Evolutionary conservation across 2,888 invertebrate genomes (phyloP).

Genomic region (Amiota minor): DNA sequence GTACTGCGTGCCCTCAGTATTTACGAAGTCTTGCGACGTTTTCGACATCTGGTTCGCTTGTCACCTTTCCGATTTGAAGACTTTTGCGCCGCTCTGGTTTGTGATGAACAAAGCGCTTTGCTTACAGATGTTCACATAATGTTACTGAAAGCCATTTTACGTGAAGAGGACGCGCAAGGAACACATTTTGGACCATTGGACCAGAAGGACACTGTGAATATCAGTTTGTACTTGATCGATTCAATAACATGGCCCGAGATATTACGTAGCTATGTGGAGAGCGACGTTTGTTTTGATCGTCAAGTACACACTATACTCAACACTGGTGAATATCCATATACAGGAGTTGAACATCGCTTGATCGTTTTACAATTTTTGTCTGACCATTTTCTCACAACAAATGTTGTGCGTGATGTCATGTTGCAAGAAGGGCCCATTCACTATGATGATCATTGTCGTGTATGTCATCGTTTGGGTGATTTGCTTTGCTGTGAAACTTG

Average conservation of each 20-base stretch:
- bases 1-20: slow-evolving; percentile 89
- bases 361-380: slow-evolving; percentile 91
- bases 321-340: slow-evolving; percentile 91
- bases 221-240: slow-evolving; percentile 93
- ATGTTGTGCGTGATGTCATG: slow-evolving; percentile 93
- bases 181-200: slow-evolving; percentile 97
- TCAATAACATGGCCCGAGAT: slow-evolving; percentile 97
- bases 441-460: slow-evolving; percentile 93
- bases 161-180: slow-evolving; percentile 95
- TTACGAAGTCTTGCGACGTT: slow-evolving; percentile 96
- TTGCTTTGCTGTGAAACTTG: slow-evolving; percentile 98
- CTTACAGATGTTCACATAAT: slow-evolving; percentile 95
- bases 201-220: slow-evolving; percentile 97
- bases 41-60: slow-evolving; percentile 90
- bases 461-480: slow-evolving; percentile 94
- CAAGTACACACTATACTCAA: slow-evolving; percentile 81
- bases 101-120: slow-evolving; percentile 93
- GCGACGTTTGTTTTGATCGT: slow-evolving; percentile 87
- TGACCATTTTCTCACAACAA: slow-evolving; percentile 94
- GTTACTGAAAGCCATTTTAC: slow-evolving; percentile 89
- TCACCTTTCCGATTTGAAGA: slow-evolving; percentile 98
- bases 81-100: slow-evolving; percentile 92
- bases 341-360: slow-evolving; percentile 83
- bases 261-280: slow-evolving; percentile 90
- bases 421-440: slow-evolving; percentile 94